Evolutionary conservation across 2,888 invertebrate species (phyloP), one percentile per base, ranked within the genome.

Genomic region (Plagodis pulveraria): DNA sequence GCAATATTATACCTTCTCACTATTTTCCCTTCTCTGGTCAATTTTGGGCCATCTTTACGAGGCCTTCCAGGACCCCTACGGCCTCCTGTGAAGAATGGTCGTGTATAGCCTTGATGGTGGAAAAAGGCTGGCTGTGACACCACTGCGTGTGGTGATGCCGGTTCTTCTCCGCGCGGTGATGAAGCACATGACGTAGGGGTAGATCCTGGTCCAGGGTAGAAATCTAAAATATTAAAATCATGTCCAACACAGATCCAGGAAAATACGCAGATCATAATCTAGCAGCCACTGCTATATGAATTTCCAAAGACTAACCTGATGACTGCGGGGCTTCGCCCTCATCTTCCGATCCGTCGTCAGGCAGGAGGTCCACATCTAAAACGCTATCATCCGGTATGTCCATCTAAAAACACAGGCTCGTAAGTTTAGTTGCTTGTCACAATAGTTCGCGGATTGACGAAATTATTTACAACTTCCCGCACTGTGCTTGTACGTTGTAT

Each of bases 31-130:
- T 93, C 93, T 54, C 88, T 76, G 12, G 91, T 84, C 54, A 91
- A 71, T 67, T 93, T 91, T 72, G 94, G 93, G 60, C 95, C 95
- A 84, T 97, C 96, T 77, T 97, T 96, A 64, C 96, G 93, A 9
- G 97, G 97, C 73, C 97, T 93, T 10, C 97, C 97, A 12, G 97
- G 96, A 50, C 97, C 96, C 66, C 97, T 93, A 67, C 95, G 94
- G 53, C 95, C 94, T 56, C 94, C 87, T 8, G 89, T 87, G 64
- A 93, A 92, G 72, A 91, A 93, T 46, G 93, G 91, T 35, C 93
- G 74, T 9, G 89, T 80, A 63, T 91, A 92, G 2, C 85, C 82
- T 69, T 89, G 91, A 58, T 91, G 91, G 62, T 91, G 91, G 66
- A 91, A 92, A 72, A 90, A 92, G 0, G 86, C 73, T 11, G 89